A percentile compares a stretch with the other conserved stretches of the same genome.
phyloP scores from a whole-genome alignment of 1,140 invertebrate species.

The Sminthurides bifidus region DNA sequence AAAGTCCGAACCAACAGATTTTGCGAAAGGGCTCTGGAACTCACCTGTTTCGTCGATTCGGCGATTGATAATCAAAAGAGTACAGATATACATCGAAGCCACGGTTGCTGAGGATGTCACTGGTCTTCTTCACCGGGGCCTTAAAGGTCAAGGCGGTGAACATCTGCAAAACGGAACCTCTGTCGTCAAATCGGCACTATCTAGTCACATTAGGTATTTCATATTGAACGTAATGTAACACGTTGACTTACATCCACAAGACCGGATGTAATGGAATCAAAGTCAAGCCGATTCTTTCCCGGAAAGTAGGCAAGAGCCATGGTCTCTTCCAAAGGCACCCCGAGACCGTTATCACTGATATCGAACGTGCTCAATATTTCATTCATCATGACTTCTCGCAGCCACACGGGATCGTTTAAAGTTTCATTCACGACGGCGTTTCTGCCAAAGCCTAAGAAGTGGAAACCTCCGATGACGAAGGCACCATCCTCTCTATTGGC shows the following conservation, averaged over 20 bases:
- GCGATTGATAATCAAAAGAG: constrained; percentile 8
- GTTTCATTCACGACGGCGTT: constrained; percentile 1
- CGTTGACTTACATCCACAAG: constrained; percentile 15
- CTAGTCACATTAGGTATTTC: not conserved
- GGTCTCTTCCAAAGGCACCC: not conserved
- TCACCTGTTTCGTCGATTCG: too few relatives aligned
- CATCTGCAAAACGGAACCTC: not conserved
- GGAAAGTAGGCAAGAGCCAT: constrained; percentile 12
- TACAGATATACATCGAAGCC: not conserved
- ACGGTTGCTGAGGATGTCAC: constrained; percentile 1
- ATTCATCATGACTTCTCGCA: constrained; percentile 3
- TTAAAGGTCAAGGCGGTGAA: not conserved
- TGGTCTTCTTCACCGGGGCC: not conserved
- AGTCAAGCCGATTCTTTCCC: constrained; percentile 8
- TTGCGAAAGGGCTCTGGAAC: too few relatives aligned
- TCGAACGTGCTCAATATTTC: constrained; percentile 1
- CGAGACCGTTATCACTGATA: not conserved
- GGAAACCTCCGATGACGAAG: constrained; percentile 9
- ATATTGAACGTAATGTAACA: not conserved
- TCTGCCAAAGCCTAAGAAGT: constrained; percentile 5
- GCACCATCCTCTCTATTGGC: constrained; percentile 14
- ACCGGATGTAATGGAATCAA: constrained; percentile 7
- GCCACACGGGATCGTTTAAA: constrained; percentile 14
- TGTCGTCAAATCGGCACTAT: too few relatives aligned
- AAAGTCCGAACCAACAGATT: too few relatives aligned